Conservation (phyloP, 2,797 vertebrate genomes). For the Scolopax bukidnonensis region DNA sequence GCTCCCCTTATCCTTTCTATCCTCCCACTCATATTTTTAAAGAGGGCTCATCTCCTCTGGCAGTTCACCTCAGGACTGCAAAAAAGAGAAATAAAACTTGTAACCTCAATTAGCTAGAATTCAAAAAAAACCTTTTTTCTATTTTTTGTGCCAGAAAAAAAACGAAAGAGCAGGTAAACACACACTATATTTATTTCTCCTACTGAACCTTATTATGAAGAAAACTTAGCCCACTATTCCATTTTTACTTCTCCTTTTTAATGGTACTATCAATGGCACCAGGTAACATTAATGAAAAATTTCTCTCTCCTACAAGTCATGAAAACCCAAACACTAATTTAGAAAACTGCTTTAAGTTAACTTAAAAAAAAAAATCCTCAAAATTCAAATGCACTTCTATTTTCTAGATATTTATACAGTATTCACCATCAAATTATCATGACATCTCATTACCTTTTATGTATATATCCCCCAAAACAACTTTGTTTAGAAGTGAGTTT, state of each 20-base stretch:
- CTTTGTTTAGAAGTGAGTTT: background rate
- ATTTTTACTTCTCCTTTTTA: background rate
- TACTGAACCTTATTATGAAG: background rate
- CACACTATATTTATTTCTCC: background rate
- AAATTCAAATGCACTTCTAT: background rate
- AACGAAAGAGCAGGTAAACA: background rate
- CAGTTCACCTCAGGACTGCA: background rate
- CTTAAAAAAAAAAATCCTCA: background rate
- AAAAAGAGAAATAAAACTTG: background rate
- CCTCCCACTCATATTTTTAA: background rate
- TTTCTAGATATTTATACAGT: background rate
- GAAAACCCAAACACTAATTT: background rate
- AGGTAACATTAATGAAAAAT: background rate
- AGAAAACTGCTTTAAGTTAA: background rate
- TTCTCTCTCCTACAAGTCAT: background rate
- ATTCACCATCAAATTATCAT: background rate
- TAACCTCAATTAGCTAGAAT: background rate
- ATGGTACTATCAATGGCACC: background rate
- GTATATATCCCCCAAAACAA: background rate
- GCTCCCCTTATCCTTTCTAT: background rate
- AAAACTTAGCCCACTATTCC: background rate
- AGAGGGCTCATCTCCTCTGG: background rate
- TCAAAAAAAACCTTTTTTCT: fast-evolving
- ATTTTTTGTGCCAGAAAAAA: background rate
- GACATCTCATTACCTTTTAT: background rate